phyloP scores from a whole-genome alignment of 1,140 invertebrate genomes.

The Rhynchophorus ferrugineus region DNA sequence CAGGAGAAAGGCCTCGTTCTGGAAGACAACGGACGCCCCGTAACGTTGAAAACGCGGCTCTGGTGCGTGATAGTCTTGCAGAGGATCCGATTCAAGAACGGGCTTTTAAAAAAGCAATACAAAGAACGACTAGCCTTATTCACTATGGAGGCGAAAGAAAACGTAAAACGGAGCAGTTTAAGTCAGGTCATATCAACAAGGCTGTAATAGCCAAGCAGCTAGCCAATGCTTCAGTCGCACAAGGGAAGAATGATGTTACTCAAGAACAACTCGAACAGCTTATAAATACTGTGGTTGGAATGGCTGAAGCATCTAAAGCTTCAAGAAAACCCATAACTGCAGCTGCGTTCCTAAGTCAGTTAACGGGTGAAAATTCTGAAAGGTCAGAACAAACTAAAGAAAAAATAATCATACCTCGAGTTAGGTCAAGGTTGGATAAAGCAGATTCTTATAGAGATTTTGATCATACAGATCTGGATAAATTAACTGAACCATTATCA shows the following conservation, averaged over 20 bases:
- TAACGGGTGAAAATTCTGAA: constrained; percentile 29
- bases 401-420: constrained; percentile 20
- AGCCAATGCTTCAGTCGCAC: constrained; percentile 62
- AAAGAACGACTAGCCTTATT: constrained; percentile 59
- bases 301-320: constrained; percentile 51
- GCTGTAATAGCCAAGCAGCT: constrained; percentile 68
- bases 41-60: too few species aligned
- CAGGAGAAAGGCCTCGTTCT: too few species aligned
- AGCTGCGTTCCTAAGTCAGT: constrained; percentile 45
- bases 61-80: too few species aligned
- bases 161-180: constrained; percentile 47
- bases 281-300: constrained; percentile 66
- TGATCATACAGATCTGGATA: constrained; percentile 15
- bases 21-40: too few species aligned
- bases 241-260: constrained; percentile 69
- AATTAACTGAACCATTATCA: constrained; percentile 19
- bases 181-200: too few species aligned
- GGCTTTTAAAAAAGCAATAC: constrained; percentile 53
- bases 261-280: constrained; percentile 67
- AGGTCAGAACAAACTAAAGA: constrained; percentile 10
- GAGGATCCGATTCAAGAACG: constrained; percentile 52
- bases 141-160: constrained; percentile 53
- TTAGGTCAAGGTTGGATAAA: background rate
- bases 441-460: too few species aligned
- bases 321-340: constrained; percentile 47